phyloP scores from a whole-genome alignment of 2,113 vertebrate genomes.

The Otolemur garnettii region DNA sequence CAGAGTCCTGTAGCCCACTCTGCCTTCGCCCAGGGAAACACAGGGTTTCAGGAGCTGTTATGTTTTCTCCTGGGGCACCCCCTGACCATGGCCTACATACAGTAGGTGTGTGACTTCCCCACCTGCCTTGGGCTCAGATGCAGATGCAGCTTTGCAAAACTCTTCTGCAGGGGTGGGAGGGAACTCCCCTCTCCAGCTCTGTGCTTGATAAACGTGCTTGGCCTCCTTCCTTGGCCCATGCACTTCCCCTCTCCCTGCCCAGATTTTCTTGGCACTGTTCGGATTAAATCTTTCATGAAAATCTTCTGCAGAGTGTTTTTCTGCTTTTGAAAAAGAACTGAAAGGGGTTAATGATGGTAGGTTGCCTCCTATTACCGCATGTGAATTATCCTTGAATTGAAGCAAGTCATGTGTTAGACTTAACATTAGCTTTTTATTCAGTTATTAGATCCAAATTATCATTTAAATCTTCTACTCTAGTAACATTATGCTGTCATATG shows the following conservation, averaged over 20 bases:
- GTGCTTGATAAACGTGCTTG: background rate
- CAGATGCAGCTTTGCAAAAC: background rate
- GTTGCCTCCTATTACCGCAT: background rate
- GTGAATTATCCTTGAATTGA: background rate
- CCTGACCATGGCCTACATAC: background rate
- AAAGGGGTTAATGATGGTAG: background rate
- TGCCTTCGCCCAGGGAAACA: background rate
- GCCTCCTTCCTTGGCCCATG: background rate
- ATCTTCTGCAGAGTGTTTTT: background rate
- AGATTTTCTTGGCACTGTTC: background rate
- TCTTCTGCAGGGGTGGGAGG: background rate
- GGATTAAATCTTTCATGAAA: background rate
- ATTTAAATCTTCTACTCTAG: background rate
- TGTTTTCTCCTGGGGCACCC: background rate
- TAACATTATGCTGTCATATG: background rate
- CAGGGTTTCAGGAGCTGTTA: background rate
- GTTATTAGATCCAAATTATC: background rate
- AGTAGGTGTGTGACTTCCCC: background rate
- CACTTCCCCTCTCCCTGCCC: background rate
- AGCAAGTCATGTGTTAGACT: background rate
- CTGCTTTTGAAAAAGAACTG: background rate
- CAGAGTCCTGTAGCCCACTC: background rate
- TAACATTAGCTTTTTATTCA: slow-evolving; percentile 4
- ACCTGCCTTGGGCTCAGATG: accelerated
- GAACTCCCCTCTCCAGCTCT: background rate